Evolutionary conservation across 2,888 invertebrate genomes (phyloP), one percentile per base, ranked within the genome.

Genomic region (Mesorhabditis sp.): DNA sequence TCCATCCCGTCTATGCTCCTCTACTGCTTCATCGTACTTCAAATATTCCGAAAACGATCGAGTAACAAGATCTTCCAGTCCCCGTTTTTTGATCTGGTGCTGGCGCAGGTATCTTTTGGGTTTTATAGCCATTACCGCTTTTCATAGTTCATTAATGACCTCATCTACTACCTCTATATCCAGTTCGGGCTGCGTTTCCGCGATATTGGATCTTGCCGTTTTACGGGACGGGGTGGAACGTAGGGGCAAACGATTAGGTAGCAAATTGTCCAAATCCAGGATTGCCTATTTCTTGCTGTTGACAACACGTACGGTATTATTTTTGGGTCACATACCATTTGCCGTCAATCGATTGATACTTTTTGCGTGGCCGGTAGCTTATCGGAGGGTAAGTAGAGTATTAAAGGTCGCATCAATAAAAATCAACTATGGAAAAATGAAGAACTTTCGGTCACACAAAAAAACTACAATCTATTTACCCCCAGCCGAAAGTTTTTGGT

Each of bases 311-410:
- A 13, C 58, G 2, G 58, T 50, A 13, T n/a, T 50, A 10, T 50
- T 13, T 50, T n/a, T 50, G 7, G 58, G 58, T n/a, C 58, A 50
- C 58, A 50, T 50, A 10, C 58, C 58, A 13, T 50, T 50, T n/a
- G 58, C 58, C n/a, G 7, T 50, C 10, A 50, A 50, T 50, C 58
- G 58, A 13, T 50, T 50, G n/a, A 13, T 10, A 13, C 58, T 50
- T n/a, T 50, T 50, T 50, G 58, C 58, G 7, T 50, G 58, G 58
- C 58, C 58, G n/a, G 58, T 50, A 10, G 58, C 58, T 50, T 50
- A 50, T 50, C 58, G 58, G 7, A 50, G n/a, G 58, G 58, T 50
- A 50, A 2, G 28, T 28, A n/a, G n/a, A n/a, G n/a, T n/a, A n/a
- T n/a, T n/a, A n/a, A n/a, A n/a, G n/a, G n/a, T n/a, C n/a, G n/a